These are phyloP conservation scores for Neodiprion lecontei DNA, from an alignment of 1,140 invertebrate genomes.

Conservation along the genomic window DNA sequence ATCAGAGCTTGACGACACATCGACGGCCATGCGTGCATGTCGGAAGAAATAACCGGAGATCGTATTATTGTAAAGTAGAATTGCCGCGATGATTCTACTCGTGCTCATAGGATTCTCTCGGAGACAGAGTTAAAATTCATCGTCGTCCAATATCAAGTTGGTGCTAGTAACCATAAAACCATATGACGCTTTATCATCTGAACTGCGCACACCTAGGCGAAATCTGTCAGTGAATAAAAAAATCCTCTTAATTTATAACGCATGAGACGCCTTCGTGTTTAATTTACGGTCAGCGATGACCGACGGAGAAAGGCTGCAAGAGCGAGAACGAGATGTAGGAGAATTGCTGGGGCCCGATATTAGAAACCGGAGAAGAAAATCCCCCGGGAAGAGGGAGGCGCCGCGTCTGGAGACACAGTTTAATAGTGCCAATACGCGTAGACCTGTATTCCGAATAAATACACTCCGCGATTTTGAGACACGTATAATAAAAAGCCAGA, in stretches of 20 bases:
- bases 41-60: neutral
- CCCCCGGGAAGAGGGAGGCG: neutral
- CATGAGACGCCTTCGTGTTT: no score
- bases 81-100: neutral
- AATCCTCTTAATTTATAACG: no score
- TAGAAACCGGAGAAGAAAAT: neutral
- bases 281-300: neutral
- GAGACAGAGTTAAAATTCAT: neutral
- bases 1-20: slow-evolving; percentile 1
- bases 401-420: no score
- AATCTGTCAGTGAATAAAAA: neutral
- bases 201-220: no score
- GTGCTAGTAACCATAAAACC: no score
- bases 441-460: no score
- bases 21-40: neutral
- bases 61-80: neutral
- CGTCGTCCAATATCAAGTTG: no score
- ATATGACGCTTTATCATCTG: no score
- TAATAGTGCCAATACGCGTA: no score
- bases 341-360: neutral
- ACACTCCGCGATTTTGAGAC: no score
- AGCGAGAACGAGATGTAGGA: neutral
- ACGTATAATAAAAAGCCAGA: no score
- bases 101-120: neutral
- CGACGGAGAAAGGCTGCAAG: neutral